Evolutionary conservation across 2,113 vertebrate genomes (phyloP), one percentile per base, ranked within the genome.

Genomic region (Sitta europaea): DNA sequence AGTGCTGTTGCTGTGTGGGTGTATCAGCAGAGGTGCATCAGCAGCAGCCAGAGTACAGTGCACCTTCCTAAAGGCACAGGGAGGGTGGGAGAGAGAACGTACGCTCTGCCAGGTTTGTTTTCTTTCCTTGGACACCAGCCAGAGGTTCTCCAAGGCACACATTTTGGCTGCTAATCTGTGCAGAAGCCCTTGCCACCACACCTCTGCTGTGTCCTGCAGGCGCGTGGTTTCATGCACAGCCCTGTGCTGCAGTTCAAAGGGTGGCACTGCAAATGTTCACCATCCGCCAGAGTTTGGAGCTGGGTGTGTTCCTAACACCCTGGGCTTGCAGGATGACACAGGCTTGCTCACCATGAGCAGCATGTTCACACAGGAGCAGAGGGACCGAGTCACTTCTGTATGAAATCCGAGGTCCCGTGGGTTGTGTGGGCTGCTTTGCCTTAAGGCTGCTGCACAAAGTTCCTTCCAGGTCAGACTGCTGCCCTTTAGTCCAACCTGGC

Each of bases 381-480:
- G 77, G 79, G 80, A 29, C 0, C 0, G 48, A 89, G 67, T 57
- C 72, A 70, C 63, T 90, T 20, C 58, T n/a, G 0, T 35, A 4
- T 14, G 62, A 83, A 83, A 82, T 18, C 23, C 62, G 2, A 1
- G 23, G 12, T 75, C 74, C 67, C 0, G 0, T 45, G 92, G 84
- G 19, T 27, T 84, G 29, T 29, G 63, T 36, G 31, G 76, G 84
- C 79, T 95, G 76, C 68, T 80, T 42, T 2, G 11, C 68, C 76
- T 61, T 31, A 8, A 77, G 90, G 77, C 40, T 83, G 54, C 72
- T 79, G 71, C 31, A 12, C n/a, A 14, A 14, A 79, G 31, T 73
- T 93, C 63, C 58, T 84, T 89, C 59, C 76, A 89, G 80, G 80
- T 91, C 76, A 66, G 24, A 14, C n/a, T 80, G 73, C 40, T 86